Base-by-base conservation (phyloP, 2,797 vertebrate genomes). In the Pseudomugil tenellus region DNA sequence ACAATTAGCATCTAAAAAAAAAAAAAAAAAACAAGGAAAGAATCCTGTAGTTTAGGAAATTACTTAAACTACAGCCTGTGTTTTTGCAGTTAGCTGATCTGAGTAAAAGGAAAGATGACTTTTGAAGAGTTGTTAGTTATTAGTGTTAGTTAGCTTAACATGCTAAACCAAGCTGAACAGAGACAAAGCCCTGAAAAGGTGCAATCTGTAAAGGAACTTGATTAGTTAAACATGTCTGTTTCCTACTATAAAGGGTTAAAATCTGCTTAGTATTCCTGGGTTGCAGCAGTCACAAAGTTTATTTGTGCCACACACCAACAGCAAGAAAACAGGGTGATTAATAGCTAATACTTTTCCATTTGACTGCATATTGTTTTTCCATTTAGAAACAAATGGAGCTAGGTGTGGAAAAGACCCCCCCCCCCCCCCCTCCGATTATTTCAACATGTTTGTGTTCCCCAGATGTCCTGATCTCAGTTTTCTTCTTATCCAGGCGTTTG, bases 321-420 rank as follows among this genome's bases (percentile, higher is more conserved):
- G n/a, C 11, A 51, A 61, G 39, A 72, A 32, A 57, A 74, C 46
- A 17, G 48, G 63, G 29, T 13, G 72, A 84, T 86, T 84, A 79
- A 89, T 83, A 84, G 23, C 25, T 60, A 64, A 82, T 72, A 57
- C 71, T 75, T 83, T 81, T 81, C 67, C n/a, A 81, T 70, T 39
- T 72, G 73, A 69, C 78, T 65, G 77, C 74, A 77, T 80, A 53
- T 84, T 77, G 71, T 60, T 77, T 81, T 84, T 89, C 85, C 77
- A 77, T 84, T 70, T 35, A 77, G 72, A 72, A 75, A 34, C 77
- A 80, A 43, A 37, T 16, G 32, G 48, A 77, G 61, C 32, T 69
- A 54, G 67, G 74, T 72, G 60, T 67, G 82, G 84, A 87, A 88
- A 86, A 87, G 53, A 66, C 31, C 7, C 55, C 54, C 49, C 23